Conservation (phyloP, 2,888 invertebrate genomes). For the Fissipunctia ypsillon region DNA sequence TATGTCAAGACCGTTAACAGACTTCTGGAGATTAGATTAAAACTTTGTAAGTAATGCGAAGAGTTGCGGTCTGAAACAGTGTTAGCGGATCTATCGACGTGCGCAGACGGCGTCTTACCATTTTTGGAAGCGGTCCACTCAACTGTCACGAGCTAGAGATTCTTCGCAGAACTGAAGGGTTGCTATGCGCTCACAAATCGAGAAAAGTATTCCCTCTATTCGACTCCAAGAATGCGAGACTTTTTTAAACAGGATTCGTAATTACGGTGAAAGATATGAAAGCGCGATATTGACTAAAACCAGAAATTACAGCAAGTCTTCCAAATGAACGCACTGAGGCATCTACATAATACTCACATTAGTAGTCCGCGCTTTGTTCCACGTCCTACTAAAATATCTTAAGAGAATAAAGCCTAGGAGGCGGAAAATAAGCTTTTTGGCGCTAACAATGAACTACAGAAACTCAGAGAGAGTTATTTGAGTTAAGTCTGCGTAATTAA, state of each 20-base stretch:
- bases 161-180: conserved; percentile 73
- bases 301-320: conserved; percentile 62
- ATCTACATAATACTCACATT: conserved; percentile 68
- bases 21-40: conserved; percentile 55
- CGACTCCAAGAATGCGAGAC: conserved; percentile 51
- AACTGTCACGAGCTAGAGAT: conserved; percentile 62
- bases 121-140: conserved; percentile 60
- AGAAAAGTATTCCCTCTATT: conserved; percentile 56
- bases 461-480: conserved; percentile 54
- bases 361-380: conserved; percentile 66
- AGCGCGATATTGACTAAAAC: conserved; percentile 62
- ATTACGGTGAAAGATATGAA: conserved; percentile 63
- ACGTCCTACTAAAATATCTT: conserved; percentile 66
- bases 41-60: conserved; percentile 57
- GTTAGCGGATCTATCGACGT: conserved; percentile 56
- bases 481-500: conserved; percentile 62
- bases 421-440: conserved; percentile 69
- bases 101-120: conserved; percentile 58
- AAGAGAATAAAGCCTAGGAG: conserved; percentile 65
- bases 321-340: conserved; percentile 60
- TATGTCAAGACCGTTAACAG: conserved; percentile 53
- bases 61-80: conserved; percentile 42
- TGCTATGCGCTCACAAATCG: conserved; percentile 54
- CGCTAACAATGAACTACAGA: conserved; percentile 62
- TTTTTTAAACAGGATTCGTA: conserved; percentile 59